Percentiles rank a stretch among this genome's conserved stretches.
Conservation (phyloP, 1,140 invertebrate species). For the Plutomurus gul region DNA sequence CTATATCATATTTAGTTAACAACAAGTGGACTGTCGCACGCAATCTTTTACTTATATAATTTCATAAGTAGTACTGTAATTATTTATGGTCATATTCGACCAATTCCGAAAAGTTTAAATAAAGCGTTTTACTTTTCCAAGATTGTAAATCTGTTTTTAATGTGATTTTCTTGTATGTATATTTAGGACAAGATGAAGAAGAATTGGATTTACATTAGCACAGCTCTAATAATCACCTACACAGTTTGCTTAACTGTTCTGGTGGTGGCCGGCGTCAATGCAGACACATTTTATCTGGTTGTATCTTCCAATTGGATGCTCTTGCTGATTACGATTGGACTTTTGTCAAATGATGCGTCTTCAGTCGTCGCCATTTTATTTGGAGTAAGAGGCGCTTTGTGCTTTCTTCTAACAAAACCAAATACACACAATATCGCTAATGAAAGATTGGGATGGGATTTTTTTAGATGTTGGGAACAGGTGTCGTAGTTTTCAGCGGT, state of each 20-base stretch:
- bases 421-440: background rate
- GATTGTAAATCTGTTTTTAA: background rate
- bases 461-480: background rate
- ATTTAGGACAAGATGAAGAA: background rate
- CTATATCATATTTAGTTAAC: too few species aligned
- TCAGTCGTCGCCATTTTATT: conserved; percentile 6
- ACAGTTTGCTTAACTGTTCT: conserved; percentile 4
- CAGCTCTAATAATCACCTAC: background rate
- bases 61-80: too few species aligned
- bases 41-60: too few species aligned
- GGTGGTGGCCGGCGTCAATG: background rate
- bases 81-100: too few species aligned
- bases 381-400: background rate
- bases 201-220: background rate
- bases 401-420: too few species aligned
- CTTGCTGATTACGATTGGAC: background rate
- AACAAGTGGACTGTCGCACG: too few species aligned
- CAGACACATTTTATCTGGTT: background rate
- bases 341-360: background rate
- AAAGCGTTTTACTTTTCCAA: background rate
- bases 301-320: background rate
- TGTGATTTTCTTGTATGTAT: background rate
- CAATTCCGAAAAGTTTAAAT: background rate
- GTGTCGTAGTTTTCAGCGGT: background rate
- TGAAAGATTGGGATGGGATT: background rate